These are phyloP conservation scores for Cyphomyrmex costatus DNA, from an alignment of 1,140 invertebrate species.

Conservation along the genomic window DNA sequence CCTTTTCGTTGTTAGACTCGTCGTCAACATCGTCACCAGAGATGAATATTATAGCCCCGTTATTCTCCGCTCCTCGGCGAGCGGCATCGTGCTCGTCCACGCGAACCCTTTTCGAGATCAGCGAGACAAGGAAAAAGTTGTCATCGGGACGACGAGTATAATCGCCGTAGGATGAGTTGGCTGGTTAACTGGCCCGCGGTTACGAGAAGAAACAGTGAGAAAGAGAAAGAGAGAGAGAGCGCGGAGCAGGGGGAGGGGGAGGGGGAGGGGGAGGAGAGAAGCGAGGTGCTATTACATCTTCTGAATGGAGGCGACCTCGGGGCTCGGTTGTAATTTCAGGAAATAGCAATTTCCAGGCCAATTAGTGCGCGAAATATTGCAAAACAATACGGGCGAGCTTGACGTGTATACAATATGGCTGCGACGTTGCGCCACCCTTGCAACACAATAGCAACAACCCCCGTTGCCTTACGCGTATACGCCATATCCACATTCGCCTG, in stretches of 20 bases:
- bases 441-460: constrained; percentile 43
- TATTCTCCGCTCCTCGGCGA: neutral
- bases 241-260: neutral
- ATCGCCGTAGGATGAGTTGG: constrained; percentile 10
- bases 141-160: neutral
- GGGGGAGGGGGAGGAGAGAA: neutral
- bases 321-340: constrained; percentile 74
- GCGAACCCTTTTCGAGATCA: neutral
- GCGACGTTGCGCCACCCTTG: constrained; percentile 9
- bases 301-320: constrained; percentile 59
- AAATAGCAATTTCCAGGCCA: constrained; percentile 79
- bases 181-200: constrained; percentile 22
- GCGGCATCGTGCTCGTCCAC: neutral
- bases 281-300: constrained; percentile 60
- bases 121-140: constrained; percentile 39
- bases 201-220: constrained; percentile 7
- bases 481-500: neutral
- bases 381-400: constrained; percentile 78
- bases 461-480: constrained; percentile 2
- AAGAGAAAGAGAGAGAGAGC: neutral
- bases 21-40: neutral
- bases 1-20: constrained; percentile 17
- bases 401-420: constrained; percentile 75
- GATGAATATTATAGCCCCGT: neutral
- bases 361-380: constrained; percentile 81